These are phyloP conservation scores for Heliangelus exortis DNA, from an alignment of 2,797 vertebrate genomes.

Conservation along the genomic window DNA sequence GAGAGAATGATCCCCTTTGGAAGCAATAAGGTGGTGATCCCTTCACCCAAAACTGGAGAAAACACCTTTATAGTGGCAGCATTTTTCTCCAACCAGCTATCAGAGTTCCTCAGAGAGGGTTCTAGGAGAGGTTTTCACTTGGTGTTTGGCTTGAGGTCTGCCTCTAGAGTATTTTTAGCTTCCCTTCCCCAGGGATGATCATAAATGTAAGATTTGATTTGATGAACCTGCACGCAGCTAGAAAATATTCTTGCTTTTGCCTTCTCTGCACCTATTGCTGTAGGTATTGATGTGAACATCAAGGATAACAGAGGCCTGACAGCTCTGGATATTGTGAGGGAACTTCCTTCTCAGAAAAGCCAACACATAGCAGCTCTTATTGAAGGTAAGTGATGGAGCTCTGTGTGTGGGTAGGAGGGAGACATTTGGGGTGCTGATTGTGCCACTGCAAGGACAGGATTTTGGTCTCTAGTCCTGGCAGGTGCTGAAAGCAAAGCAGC, in stretches of 20 bases:
- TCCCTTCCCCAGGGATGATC: neutral
- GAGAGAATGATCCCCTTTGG: slow-evolving; percentile 72
- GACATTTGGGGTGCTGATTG: neutral
- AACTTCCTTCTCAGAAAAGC: slow-evolving; percentile 97
- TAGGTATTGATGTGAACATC: slow-evolving; percentile 94
- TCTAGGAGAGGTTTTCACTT: neutral
- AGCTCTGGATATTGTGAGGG: slow-evolving; percentile 92
- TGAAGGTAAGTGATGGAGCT: slow-evolving; percentile 78
- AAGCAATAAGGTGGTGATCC: neutral
- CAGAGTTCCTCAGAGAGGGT: neutral
- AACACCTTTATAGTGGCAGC: neutral
- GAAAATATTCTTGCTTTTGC: slow-evolving; percentile 1
- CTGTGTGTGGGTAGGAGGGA: neutral
- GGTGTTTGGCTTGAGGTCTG: neutral
- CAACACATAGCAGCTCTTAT: slow-evolving; percentile 91
- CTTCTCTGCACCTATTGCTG: neutral
- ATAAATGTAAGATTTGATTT: neutral
- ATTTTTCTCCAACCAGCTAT: neutral
- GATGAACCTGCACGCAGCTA: neutral
- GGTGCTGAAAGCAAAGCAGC: neutral
- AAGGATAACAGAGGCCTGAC: slow-evolving; percentile 89
- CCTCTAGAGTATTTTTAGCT: neutral
- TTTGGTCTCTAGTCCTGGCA: neutral
- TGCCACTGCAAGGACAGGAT: neutral
- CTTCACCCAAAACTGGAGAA: neutral